These are phyloP conservation scores for Cotesia vestalis DNA, from an alignment of 1,140 invertebrate genomes.

Conservation along the genomic window DNA sequence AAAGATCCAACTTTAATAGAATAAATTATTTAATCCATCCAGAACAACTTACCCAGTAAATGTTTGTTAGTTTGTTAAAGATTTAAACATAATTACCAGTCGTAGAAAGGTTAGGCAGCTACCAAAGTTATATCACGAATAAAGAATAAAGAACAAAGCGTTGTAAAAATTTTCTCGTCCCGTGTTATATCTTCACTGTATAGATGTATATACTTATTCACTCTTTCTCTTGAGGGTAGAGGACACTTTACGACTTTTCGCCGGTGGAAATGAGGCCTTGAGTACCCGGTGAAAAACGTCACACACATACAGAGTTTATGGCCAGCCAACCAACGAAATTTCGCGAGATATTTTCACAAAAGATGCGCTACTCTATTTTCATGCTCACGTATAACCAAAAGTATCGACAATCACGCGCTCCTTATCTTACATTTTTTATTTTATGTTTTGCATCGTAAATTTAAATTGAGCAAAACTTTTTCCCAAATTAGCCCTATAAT, in stretches of 20 bases:
- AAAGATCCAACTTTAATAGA: too few species aligned
- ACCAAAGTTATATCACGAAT: too few species aligned
- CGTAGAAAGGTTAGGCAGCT: too few species aligned
- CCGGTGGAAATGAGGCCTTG: constrained; percentile 3
- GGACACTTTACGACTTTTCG: constrained; percentile 20
- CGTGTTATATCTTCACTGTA: constrained; percentile 9
- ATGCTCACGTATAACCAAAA: constrained; percentile 5
- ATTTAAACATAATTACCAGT: too few species aligned
- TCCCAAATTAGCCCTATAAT: neutral
- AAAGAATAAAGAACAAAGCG: constrained; percentile 4
- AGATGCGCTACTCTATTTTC: constrained; percentile 21
- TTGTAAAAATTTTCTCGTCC: constrained; percentile 25
- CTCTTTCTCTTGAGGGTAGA: too few species aligned
- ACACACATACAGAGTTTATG: constrained; percentile 11
- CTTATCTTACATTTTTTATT: neutral
- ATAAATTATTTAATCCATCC: too few species aligned
- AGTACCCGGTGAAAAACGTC: constrained; percentile 13
- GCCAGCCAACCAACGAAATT: constrained; percentile 1
- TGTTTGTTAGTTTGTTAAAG: too few species aligned
- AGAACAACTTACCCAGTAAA: too few species aligned
- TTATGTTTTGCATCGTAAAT: neutral
- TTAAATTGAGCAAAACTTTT: neutral
- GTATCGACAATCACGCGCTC: constrained; percentile 11
- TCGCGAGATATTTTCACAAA: constrained; percentile 4
- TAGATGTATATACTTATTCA: neutral